These are phyloP conservation scores for Sisyra terminalis DNA, from an alignment of 2,888 invertebrate genomes.

Conservation along the genomic window DNA sequence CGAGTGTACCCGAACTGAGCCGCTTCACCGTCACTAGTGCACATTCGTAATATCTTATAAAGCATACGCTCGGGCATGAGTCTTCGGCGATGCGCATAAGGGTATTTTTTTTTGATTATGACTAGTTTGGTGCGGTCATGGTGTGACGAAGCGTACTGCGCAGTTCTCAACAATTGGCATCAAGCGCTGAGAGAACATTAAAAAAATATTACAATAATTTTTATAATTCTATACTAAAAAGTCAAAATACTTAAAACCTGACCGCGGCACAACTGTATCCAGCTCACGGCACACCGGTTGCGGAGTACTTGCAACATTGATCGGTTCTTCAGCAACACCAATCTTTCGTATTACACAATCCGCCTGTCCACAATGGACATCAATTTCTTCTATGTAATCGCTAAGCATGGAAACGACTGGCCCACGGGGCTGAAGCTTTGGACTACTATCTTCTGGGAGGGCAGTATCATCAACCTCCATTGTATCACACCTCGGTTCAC, in stretches of 20 bases:
- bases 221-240: neutral
- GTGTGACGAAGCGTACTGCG: neutral
- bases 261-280: constrained; percentile 1
- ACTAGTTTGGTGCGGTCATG: neutral
- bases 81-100: neutral
- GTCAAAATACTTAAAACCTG: neutral
- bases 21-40: neutral
- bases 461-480: too few species aligned
- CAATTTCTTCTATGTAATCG: too few species aligned
- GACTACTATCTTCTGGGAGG: too few species aligned
- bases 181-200: neutral
- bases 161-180: neutral
- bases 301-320: too few species aligned
- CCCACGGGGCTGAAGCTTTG: too few species aligned
- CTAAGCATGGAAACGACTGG: too few species aligned
- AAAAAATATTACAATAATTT: neutral
- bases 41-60: too few species aligned
- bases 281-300: constrained; percentile 1
- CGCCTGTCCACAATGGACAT: too few species aligned
- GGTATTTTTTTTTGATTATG: neutral
- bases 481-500: too few species aligned
- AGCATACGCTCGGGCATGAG: neutral
- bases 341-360: too few species aligned
- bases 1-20: neutral
- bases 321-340: too few species aligned